phyloP scores from a whole-genome alignment of 1,140 invertebrate species.

The Papilio xuthus region DNA sequence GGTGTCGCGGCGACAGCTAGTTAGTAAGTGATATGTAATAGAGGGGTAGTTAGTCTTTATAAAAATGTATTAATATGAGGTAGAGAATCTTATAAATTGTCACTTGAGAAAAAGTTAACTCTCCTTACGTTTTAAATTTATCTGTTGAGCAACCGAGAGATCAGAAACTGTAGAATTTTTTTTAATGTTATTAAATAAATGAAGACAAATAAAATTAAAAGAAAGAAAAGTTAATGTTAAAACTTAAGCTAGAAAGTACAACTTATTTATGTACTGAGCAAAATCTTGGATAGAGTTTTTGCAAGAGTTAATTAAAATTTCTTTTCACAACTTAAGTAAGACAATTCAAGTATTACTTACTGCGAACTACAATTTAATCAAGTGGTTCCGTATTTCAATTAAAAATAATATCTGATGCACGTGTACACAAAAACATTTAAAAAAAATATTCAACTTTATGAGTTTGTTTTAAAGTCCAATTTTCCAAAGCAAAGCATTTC shows the following conservation, averaged over 20 bases:
- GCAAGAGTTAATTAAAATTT: slow-evolving; percentile 1
- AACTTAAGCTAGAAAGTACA: background rate
- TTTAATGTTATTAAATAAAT: background rate
- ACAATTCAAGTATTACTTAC: background rate
- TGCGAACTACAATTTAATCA: background rate
- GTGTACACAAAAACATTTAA: background rate
- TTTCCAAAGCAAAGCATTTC: background rate
- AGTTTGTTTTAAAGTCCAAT: background rate
- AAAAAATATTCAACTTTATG: background rate
- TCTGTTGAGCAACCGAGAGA: too few relatives aligned
- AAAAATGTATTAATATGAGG: too few relatives aligned
- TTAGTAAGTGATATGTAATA: too few relatives aligned
- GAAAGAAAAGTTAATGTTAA: background rate
- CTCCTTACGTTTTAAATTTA: too few relatives aligned
- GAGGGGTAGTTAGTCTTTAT: too few relatives aligned
- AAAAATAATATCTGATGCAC: background rate
- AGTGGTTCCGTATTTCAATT: background rate
- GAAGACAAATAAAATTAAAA: background rate
- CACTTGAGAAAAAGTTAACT: too few relatives aligned
- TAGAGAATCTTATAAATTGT: too few relatives aligned
- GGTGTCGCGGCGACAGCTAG: too few relatives aligned
- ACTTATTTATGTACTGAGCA: background rate
- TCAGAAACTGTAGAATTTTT: background rate
- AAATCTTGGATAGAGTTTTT: background rate
- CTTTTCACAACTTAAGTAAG: background rate